phyloP scores from a whole-genome alignment of 2,888 invertebrate genomes.

The Candidula unifasciata region DNA sequence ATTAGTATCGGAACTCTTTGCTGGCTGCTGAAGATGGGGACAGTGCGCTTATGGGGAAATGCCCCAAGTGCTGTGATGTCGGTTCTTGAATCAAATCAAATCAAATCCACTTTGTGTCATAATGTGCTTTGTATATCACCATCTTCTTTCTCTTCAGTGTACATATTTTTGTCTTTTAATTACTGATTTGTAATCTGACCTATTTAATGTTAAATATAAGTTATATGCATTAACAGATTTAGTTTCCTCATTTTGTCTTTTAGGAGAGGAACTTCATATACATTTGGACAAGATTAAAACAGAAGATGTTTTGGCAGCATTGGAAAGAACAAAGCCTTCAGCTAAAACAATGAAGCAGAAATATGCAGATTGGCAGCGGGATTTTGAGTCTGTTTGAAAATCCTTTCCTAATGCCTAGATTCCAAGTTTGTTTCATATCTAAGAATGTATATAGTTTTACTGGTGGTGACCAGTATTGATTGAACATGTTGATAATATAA shows the following conservation, averaged over 20 bases:
- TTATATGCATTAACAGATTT: background rate
- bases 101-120: too few relatives aligned
- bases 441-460: background rate
- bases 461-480: too few relatives aligned
- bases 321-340: constrained; percentile 77
- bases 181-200: too few relatives aligned
- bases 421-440: background rate
- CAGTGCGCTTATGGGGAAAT: too few relatives aligned
- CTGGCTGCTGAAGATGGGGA: too few relatives aligned
- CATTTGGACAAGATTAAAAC: constrained; percentile 76
- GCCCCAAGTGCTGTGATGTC: too few relatives aligned
- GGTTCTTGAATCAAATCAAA: too few relatives aligned
- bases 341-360: constrained; percentile 74
- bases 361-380: constrained; percentile 76
- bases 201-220: background rate
- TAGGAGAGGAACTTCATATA: constrained; percentile 74
- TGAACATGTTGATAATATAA: too few relatives aligned
- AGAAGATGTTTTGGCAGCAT: constrained; percentile 74
- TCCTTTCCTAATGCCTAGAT: background rate
- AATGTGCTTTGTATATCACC: background rate
- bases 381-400: constrained; percentile 75
- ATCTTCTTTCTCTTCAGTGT: background rate
- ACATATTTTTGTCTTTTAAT: background rate
- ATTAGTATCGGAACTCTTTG: too few relatives aligned
- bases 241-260: background rate